A percentile compares a stretch with the other conserved stretches of the same genome.
Evolutionary conservation across 2,888 invertebrate species (phyloP).

Genomic region (Lampropteryx suffumata): DNA sequence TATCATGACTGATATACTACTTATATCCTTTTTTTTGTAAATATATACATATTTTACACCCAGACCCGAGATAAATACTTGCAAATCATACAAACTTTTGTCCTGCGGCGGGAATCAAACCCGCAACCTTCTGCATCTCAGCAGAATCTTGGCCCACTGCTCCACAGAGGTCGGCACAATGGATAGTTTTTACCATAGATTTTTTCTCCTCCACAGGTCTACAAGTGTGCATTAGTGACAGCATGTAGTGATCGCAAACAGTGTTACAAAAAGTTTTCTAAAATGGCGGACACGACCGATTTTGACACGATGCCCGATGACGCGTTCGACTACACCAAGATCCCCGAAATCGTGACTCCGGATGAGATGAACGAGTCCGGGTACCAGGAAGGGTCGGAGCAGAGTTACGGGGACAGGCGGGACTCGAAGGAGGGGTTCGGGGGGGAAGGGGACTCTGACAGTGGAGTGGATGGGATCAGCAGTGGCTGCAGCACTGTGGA

Average conservation of each 20-base stretch:
- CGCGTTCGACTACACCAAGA: conserved; percentile 69
- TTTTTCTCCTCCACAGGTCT: conserved; percentile 61
- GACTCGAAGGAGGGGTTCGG: conserved; percentile 75
- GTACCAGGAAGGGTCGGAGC: conserved; percentile 74
- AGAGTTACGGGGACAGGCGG: conserved; percentile 71
- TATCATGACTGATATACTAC: not conserved
- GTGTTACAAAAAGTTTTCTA: conserved; percentile 36
- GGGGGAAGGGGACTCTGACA: conserved; percentile 76
- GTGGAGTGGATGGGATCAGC: conserved; percentile 83
- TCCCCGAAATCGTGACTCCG: conserved; percentile 73
- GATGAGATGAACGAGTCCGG: conserved; percentile 78
- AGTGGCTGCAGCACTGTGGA: conserved; percentile 83
- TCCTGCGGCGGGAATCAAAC: too few relatives aligned
- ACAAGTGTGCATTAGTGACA: conserved; percentile 56
- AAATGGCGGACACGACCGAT: conserved; percentile 67
- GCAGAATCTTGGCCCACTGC: too few relatives aligned
- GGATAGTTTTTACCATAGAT: too few relatives aligned
- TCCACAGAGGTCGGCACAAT: too few relatives aligned
- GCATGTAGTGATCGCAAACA: conserved; percentile 66
- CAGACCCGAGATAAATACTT: too few relatives aligned
- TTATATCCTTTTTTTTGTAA: not conserved
- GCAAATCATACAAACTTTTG: too few relatives aligned
- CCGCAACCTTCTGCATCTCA: too few relatives aligned
- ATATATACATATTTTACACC: too few relatives aligned
- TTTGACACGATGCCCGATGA: conserved; percentile 58